Evolutionary conservation across 2,113 vertebrate species (phyloP).

Genomic region (Macroglossus sobrinus): DNA sequence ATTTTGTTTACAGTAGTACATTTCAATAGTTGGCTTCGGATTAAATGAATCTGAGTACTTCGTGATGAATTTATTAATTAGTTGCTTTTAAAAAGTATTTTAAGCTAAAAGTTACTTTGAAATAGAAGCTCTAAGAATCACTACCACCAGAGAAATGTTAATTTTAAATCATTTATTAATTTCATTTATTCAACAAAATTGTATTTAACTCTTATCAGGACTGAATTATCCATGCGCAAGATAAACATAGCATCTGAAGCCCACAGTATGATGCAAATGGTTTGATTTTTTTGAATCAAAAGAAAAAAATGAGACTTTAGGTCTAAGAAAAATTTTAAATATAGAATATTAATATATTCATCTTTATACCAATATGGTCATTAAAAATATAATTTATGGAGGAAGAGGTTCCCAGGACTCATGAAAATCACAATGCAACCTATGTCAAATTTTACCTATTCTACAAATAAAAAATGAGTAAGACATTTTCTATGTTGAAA

Average conservation of each 20-base stretch:
- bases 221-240: neutral
- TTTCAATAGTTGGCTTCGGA: conserved; percentile 35
- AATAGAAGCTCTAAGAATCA: conserved; percentile 46
- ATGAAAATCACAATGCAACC: neutral
- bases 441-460: neutral
- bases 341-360: neutral
- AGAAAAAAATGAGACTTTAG: neutral
- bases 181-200: conserved; percentile 19
- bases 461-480: neutral
- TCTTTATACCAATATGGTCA: neutral
- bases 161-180: conserved; percentile 20
- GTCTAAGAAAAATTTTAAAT: neutral
- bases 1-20: conserved; percentile 42
- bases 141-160: conserved; percentile 19
- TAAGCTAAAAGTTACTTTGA: neutral
- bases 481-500: neutral
- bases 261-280: neutral
- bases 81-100: conserved; percentile 29
- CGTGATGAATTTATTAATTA: conserved; percentile 31
- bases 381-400: neutral
- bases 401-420: neutral
- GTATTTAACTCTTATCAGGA: neutral
- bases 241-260: neutral
- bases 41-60: conserved; percentile 4
- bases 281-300: neutral